A percentile compares a stretch with the other conserved stretches of the same genome.
These are phyloP conservation scores for Phrynocephalus forsythii DNA, from an alignment of 2,797 vertebrate species.

Conservation along the genomic window DNA sequence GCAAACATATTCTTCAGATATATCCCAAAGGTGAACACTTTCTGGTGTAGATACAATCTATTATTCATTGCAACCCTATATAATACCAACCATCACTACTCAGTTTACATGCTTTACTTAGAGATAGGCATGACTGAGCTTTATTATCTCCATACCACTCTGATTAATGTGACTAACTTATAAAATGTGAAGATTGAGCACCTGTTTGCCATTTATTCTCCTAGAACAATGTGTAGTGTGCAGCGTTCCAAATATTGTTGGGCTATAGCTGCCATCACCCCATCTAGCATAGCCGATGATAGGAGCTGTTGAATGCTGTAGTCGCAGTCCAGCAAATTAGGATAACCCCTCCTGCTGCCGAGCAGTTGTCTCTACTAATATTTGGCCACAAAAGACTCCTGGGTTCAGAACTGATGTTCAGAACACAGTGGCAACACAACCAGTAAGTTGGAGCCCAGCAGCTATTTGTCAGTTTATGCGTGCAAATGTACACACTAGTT, in stretches of 20 bases:
- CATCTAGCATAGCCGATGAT: no score
- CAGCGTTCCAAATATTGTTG: no score
- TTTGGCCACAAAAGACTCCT: neutral
- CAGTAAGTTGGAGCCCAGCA: neutral
- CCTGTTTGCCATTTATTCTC: neutral
- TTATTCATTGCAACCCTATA: neutral
- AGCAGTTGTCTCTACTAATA: neutral
- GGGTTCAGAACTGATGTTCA: neutral
- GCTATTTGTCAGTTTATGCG: neutral
- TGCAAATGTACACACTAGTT: neutral
- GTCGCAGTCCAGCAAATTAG: no score
- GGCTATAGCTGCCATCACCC: no score
- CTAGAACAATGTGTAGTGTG: neutral
- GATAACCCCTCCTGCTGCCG: no score
- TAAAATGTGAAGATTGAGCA: neutral
- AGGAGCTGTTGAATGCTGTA: no score
- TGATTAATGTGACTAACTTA: neutral
- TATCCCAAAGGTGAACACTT: slow-evolving; percentile 1
- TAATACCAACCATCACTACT: neutral
- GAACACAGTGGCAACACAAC: no score
- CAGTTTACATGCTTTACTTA: neutral
- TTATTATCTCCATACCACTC: no score
- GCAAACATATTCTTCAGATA: neutral
- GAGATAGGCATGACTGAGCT: neutral
- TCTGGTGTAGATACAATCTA: neutral